These are phyloP conservation scores for Polyommatus icarus DNA, from an alignment of 2,888 invertebrate species.

Conservation along the genomic window DNA sequence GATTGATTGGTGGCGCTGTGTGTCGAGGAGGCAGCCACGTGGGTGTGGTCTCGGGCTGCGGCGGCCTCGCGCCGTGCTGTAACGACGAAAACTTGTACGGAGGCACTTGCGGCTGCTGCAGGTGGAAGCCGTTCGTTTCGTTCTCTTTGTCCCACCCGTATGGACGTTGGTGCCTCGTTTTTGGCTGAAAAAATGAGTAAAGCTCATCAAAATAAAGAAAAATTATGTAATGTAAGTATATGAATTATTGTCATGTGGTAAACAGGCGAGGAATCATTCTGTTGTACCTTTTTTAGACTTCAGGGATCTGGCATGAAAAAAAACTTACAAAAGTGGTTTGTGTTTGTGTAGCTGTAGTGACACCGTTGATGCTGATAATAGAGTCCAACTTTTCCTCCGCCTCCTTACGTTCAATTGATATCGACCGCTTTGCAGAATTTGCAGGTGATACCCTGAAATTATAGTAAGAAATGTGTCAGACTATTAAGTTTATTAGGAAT, in stretches of 20 bases:
- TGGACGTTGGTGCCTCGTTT: slow-evolving; percentile 87
- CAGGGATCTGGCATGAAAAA: not conserved
- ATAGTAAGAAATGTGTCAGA: not conserved
- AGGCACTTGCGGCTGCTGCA: slow-evolving; percentile 81
- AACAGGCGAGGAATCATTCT: not conserved
- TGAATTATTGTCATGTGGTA: too few relatives aligned
- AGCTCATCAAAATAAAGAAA: not conserved
- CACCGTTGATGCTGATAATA: slow-evolving; percentile 75
- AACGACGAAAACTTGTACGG: slow-evolving; percentile 84
- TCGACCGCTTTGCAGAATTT: slow-evolving; percentile 82
- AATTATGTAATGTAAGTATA: not conserved
- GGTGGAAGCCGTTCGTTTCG: slow-evolving; percentile 62
- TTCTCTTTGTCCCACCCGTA: slow-evolving; percentile 85
- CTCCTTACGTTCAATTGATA: slow-evolving; percentile 63
- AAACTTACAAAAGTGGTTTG: slow-evolving; percentile 89
- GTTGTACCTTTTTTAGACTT: not conserved
- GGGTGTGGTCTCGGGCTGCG: slow-evolving; percentile 53
- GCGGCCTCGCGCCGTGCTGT: slow-evolving; percentile 81
- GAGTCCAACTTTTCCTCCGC: slow-evolving; percentile 70
- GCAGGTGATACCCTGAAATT: slow-evolving; percentile 84
- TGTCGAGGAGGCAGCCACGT: slow-evolving; percentile 73
- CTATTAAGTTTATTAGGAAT: too few relatives aligned
- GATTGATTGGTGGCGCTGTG: slow-evolving; percentile 49
- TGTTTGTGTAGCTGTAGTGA: slow-evolving; percentile 86
- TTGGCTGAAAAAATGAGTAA: slow-evolving; percentile 79